Evolutionary conservation across 1,140 invertebrate genomes (phyloP).

Genomic region (Lanistes nyassanus): DNA sequence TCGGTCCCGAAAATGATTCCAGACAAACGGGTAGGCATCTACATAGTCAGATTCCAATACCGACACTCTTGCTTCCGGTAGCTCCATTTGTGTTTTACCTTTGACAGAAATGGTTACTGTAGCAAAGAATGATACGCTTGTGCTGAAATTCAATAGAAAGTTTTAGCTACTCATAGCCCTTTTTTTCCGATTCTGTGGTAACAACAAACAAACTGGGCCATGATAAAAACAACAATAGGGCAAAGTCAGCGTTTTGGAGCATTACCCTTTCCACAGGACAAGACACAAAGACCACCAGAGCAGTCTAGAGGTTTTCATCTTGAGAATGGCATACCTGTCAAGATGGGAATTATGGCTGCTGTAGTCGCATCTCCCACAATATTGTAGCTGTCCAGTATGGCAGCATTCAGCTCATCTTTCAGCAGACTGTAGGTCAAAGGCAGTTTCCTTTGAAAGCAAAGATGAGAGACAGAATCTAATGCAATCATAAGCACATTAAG

Average conservation of each 20-base stretch:
- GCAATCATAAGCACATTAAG: conserved; percentile 56
- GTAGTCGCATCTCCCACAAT: conserved; percentile 61
- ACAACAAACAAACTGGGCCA: too few relatives aligned
- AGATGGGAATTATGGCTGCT: conserved; percentile 54
- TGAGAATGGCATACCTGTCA: conserved; percentile 50
- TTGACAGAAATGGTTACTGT: conserved; percentile 9
- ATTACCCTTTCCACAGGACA: too few relatives aligned
- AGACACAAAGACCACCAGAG: too few relatives aligned
- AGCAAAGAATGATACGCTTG: too few relatives aligned
- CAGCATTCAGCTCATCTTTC: conserved; percentile 44
- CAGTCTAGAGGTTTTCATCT: too few relatives aligned
- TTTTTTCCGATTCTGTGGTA: too few relatives aligned
- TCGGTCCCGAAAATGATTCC: conserved; percentile 51
- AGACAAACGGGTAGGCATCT: conserved; percentile 54
- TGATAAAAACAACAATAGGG: too few relatives aligned
- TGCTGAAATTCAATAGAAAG: too few relatives aligned
- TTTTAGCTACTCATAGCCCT: too few relatives aligned
- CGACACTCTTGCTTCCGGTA: conserved; percentile 50
- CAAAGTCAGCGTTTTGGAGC: too few relatives aligned
- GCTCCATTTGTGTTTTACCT: conserved; percentile 56
- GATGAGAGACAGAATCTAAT: conserved; percentile 59
- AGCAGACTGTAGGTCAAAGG: conserved; percentile 51
- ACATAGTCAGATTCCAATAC: conserved; percentile 35
- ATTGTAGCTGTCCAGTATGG: conserved; percentile 56
- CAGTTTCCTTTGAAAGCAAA: conserved; percentile 55